phyloP scores from a whole-genome alignment of 2,888 invertebrate genomes.

The Cantharis flavilabris region DNA sequence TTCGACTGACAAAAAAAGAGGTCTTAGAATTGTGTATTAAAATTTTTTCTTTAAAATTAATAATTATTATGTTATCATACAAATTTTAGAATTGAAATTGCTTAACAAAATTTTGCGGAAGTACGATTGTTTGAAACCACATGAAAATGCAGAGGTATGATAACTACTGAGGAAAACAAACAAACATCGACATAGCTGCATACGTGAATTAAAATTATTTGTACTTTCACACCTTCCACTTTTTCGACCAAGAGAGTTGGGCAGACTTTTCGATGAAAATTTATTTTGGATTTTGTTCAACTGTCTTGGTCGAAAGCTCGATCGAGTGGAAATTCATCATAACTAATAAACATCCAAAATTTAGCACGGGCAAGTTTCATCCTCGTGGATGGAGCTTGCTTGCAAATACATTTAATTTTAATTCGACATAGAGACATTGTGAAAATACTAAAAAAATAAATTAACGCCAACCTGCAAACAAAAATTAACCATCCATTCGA shows the following conservation, averaged over 20 bases:
- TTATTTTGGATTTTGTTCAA: too few species aligned
- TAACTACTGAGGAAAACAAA: not conserved
- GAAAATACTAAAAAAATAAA: conserved; percentile 12
- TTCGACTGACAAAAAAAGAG: conserved; percentile 64
- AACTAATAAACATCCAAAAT: not conserved
- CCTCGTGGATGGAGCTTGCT: not conserved
- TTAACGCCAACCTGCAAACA: conserved; percentile 24
- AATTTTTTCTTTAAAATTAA: not conserved
- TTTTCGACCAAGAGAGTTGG: not conserved
- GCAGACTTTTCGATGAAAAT: not conserved
- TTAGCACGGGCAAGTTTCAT: not conserved
- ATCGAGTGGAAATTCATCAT: not conserved
- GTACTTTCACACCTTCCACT: not conserved
- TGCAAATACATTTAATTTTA: not conserved
- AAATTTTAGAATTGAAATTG: not conserved
- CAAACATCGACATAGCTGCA: not conserved
- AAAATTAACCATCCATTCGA: conserved; percentile 20
- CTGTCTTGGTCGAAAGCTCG: not conserved
- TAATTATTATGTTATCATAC: not conserved
- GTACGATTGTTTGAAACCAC: not conserved
- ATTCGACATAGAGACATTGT: not conserved
- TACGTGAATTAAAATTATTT: not conserved
- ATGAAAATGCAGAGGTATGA: not conserved
- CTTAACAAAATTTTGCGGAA: not conserved
- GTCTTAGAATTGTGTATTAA: conserved; percentile 23